Percentiles rank a stretch among this genome's conserved stretches.
These are phyloP conservation scores for Nannospalax galili DNA, from an alignment of 2,113 vertebrate genomes.

Conservation along the genomic window DNA sequence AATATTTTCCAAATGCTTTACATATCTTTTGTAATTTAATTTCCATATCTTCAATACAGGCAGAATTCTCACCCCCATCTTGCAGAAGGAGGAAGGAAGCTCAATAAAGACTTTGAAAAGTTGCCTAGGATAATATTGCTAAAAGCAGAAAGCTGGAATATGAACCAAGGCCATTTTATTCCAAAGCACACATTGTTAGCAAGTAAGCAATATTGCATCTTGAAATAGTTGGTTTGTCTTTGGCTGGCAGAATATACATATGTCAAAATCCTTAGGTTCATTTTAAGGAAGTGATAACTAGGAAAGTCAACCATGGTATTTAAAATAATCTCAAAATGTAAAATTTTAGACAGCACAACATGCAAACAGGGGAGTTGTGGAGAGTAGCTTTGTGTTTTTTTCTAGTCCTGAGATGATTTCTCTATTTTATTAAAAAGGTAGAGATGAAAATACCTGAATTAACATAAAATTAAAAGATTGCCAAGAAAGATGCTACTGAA, in stretches of 20 bases:
- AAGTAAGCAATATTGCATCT: slow-evolving; percentile 63
- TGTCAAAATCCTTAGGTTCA: slow-evolving; percentile 67
- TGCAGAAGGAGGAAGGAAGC: background rate
- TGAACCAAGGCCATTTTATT: slow-evolving; percentile 37
- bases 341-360: slow-evolving; percentile 15
- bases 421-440: slow-evolving; percentile 7
- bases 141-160: slow-evolving; percentile 38
- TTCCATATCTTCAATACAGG: background rate
- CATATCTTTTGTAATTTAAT: background rate
- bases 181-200: slow-evolving; percentile 56
- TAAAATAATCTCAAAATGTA: slow-evolving; percentile 40
- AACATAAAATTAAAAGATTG: slow-evolving; percentile 39
- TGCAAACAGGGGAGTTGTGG: background rate
- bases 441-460: slow-evolving; percentile 34
- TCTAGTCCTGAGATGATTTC: background rate
- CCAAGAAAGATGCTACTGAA: slow-evolving; percentile 43
- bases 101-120: slow-evolving; percentile 47
- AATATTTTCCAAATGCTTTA: background rate
- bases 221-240: slow-evolving; percentile 69
- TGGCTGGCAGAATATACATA: slow-evolving; percentile 75
- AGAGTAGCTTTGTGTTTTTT: slow-evolving; percentile 20
- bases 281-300: slow-evolving; percentile 65
- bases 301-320: slow-evolving; percentile 30
- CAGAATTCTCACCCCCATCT: background rate
- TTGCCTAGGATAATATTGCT: slow-evolving; percentile 52